A percentile compares a stretch with the other conserved stretches of the same genome.
These are phyloP conservation scores for Stramonita haemastoma DNA, from an alignment of 2,888 invertebrate species.

Conservation along the genomic window DNA sequence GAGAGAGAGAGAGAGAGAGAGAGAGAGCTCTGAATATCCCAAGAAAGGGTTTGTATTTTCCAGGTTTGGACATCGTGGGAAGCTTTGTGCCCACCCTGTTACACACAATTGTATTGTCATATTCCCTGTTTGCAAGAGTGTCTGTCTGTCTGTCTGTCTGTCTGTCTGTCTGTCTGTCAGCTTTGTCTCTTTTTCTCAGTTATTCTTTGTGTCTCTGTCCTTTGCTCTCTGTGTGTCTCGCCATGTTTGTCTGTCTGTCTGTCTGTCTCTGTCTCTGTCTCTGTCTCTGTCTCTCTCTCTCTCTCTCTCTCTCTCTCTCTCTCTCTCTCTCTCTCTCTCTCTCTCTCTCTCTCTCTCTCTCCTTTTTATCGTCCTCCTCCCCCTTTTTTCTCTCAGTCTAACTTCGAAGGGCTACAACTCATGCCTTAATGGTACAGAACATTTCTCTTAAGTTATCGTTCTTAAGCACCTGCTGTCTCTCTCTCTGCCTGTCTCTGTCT, in stretches of 20 bases:
- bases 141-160: neutral
- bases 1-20: neutral
- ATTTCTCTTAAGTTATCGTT: no score
- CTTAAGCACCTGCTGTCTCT: no score
- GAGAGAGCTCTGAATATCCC: neutral
- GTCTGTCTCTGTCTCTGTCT: neutral
- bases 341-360: neutral
- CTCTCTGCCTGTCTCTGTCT: neutral
- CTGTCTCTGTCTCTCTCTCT: no score
- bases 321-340: neutral
- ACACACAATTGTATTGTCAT: neutral
- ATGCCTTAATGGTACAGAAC: no score
- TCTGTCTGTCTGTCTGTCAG: neutral
- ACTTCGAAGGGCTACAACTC: no score
- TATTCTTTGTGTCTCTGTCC: neutral
- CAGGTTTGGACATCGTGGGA: no score
- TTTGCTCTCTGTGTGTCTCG: no score
- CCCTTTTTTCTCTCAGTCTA: no score
- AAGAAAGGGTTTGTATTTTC: no score
- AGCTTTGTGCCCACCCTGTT: no score
- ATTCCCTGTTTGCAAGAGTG: neutral
- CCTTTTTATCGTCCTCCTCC: no score
- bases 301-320: neutral
- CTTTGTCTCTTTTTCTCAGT: neutral
- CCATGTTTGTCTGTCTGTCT: neutral